Conservation (phyloP, 2,113 vertebrate genomes). For the Caloenas nicobarica region DNA sequence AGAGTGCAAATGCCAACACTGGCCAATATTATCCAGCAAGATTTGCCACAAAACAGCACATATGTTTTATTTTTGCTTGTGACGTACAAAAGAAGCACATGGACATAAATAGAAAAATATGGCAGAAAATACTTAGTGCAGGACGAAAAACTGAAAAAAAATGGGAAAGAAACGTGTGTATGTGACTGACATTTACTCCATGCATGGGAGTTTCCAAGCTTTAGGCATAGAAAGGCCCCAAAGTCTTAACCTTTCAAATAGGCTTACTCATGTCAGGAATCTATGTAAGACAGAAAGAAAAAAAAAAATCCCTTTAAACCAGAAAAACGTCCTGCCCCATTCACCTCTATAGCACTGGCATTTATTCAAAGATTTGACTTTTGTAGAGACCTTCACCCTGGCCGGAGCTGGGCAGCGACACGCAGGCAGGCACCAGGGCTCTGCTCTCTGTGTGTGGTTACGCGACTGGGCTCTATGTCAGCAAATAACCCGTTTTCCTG, state of each 20-base stretch:
- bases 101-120: not conserved
- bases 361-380: not conserved
- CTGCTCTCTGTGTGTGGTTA: not conserved
- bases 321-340: not conserved
- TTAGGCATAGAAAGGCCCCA: not conserved
- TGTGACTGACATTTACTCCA: slow-evolving; percentile 23
- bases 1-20: not conserved
- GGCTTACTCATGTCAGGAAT: not conserved
- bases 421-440: not conserved
- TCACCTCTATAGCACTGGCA: not conserved
- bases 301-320: not conserved
- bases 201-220: not conserved
- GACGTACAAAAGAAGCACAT: slow-evolving; percentile 28
- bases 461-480: accelerated
- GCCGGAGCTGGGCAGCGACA: not conserved
- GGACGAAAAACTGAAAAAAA: slow-evolving; percentile 5
- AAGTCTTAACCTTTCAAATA: slow-evolving; percentile 16
- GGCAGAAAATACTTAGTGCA: slow-evolving; percentile 2
- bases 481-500: not conserved
- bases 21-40: not conserved
- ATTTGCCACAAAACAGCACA: slow-evolving; percentile 20
- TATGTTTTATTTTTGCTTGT: slow-evolving; percentile 56
- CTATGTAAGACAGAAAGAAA: not conserved
- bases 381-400: not conserved
- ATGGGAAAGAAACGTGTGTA: not conserved